phyloP scores from a whole-genome alignment of 2,888 invertebrate species.

The Euzetes globulus region DNA sequence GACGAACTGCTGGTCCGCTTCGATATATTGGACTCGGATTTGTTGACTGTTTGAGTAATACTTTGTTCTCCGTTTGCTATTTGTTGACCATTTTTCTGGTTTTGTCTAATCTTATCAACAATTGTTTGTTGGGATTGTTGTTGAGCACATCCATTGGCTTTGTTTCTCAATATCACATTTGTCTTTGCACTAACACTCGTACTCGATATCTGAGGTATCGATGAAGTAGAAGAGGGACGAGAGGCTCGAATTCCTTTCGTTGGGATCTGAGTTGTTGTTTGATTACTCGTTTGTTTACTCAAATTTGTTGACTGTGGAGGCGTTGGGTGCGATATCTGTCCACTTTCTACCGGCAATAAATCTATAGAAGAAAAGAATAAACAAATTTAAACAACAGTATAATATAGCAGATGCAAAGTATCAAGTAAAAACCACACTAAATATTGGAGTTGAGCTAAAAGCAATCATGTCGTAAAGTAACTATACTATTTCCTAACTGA shows the following conservation, averaged over 20 bases:
- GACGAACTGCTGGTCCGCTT: slow-evolving; percentile 85
- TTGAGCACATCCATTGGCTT: neutral
- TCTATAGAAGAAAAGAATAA: too few relatives aligned
- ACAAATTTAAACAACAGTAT: too few relatives aligned
- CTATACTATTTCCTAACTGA: too few relatives aligned
- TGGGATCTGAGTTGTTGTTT: neutral
- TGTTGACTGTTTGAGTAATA: neutral
- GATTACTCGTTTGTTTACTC: neutral
- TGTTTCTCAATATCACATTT: slow-evolving; percentile 24
- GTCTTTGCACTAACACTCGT: slow-evolving; percentile 4
- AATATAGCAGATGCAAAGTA: too few relatives aligned
- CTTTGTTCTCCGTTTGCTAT: slow-evolving; percentile 5
- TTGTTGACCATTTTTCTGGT: slow-evolving; percentile 25
- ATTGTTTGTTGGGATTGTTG: slow-evolving; percentile 26
- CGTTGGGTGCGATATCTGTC: neutral
- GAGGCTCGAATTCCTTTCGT: slow-evolving; percentile 18
- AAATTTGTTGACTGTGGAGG: neutral
- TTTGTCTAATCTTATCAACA: slow-evolving; percentile 19
- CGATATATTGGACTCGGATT: slow-evolving; percentile 47
- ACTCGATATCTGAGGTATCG: slow-evolving; percentile 30
- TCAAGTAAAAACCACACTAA: too few relatives aligned
- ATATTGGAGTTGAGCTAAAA: too few relatives aligned
- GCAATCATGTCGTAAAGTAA: too few relatives aligned
- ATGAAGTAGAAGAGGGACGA: slow-evolving; percentile 31
- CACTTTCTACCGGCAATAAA: too few relatives aligned